phyloP scores from a whole-genome alignment of 1,140 invertebrate genomes.

The Trichogramma pretiosum region DNA sequence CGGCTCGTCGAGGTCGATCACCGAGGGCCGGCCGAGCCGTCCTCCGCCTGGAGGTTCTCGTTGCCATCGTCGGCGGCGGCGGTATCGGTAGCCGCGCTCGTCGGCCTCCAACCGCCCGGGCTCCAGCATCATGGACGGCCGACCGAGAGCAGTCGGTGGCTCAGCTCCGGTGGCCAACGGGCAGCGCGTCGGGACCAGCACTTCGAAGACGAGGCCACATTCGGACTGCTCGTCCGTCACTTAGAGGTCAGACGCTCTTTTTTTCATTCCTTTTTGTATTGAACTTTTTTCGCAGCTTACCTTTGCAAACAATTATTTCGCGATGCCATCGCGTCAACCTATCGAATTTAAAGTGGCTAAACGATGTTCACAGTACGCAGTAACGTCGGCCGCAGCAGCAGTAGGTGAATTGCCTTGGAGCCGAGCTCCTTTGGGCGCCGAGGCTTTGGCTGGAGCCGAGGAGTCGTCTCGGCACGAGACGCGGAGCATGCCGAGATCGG shows the following conservation, averaged over 20 bases:
- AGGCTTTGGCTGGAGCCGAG: background rate
- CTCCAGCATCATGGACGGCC: too few species aligned
- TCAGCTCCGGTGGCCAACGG: background rate
- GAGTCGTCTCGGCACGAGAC: background rate
- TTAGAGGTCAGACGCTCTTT: conserved; percentile 18
- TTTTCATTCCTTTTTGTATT: background rate
- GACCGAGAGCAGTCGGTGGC: too few species aligned
- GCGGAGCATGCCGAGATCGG: conserved; percentile 8
- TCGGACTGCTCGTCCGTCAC: conserved; percentile 25
- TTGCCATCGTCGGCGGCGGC: background rate
- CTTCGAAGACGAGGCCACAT: conserved; percentile 1
- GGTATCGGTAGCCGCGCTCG: too few species aligned
- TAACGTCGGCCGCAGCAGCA: too few species aligned
- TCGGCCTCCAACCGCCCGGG: background rate
- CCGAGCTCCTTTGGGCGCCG: too few species aligned
- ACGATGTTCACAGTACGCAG: too few species aligned
- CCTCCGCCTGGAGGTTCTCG: too few species aligned
- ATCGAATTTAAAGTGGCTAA: too few species aligned
- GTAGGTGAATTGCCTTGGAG: too few species aligned
- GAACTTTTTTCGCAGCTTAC: background rate
- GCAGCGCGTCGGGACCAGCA: background rate
- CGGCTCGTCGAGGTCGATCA: background rate
- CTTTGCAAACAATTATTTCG: background rate
- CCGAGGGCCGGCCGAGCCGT: background rate
- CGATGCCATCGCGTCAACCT: background rate